Percentiles rank a stretch among this genome's conserved stretches.
These are phyloP conservation scores for Agapostemon virescens DNA, from an alignment of 2,888 invertebrate species.

Conservation along the genomic window DNA sequence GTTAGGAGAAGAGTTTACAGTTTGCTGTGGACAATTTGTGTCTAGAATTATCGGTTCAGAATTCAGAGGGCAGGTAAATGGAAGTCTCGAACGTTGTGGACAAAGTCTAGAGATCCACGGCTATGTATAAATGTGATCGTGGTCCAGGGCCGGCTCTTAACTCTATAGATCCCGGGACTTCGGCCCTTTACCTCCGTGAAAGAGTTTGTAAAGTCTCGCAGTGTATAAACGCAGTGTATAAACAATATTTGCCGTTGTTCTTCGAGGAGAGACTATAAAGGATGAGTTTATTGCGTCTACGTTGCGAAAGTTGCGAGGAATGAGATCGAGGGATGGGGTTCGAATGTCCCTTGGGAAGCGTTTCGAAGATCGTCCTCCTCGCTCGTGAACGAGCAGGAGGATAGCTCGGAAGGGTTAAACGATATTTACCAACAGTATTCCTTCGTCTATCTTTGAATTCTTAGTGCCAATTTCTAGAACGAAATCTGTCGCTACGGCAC, in stretches of 20 bases:
- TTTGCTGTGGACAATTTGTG: too few species aligned
- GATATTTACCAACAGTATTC: conserved; percentile 75
- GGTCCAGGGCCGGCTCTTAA: background rate
- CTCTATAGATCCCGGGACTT: background rate
- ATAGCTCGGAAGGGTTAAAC: conserved; percentile 45
- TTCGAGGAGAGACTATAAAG: background rate
- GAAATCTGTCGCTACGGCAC: conserved; percentile 50
- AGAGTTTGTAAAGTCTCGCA: background rate
- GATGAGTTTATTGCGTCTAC: conserved; percentile 16
- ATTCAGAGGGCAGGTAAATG: background rate
- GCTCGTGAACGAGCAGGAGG: background rate
- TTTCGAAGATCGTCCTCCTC: conserved; percentile 3
- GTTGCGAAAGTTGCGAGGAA: conserved; percentile 14
- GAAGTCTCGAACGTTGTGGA: background rate
- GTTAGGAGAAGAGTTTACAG: too few species aligned
- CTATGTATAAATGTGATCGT: conserved; percentile 9
- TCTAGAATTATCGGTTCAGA: background rate
- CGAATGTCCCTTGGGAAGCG: conserved; percentile 9
- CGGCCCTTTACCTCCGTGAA: conserved; percentile 2
- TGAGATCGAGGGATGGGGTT: conserved; percentile 12
- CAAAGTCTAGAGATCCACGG: background rate
- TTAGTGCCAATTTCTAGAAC: conserved; percentile 72
- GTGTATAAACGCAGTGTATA: conserved; percentile 5
- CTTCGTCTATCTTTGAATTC: conserved; percentile 71
- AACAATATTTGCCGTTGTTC: conserved; percentile 1